These are phyloP conservation scores for Monodelphis domestica DNA, from an alignment of 2,797 vertebrate species.

Conservation along the genomic window DNA sequence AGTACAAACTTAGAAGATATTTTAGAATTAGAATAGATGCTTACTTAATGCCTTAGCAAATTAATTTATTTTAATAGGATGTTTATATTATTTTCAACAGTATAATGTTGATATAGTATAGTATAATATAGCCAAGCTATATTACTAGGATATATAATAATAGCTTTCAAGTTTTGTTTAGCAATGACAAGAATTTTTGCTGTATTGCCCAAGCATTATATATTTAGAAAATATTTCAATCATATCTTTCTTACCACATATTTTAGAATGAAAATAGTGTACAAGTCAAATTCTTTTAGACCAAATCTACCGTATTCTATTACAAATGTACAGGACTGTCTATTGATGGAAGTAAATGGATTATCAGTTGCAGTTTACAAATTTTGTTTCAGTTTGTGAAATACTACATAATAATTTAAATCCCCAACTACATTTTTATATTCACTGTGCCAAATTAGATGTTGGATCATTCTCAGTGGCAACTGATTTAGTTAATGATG, in stretches of 20 bases:
- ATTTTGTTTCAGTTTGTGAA: not conserved
- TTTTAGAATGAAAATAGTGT: not conserved
- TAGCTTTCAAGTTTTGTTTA: not conserved
- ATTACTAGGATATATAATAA: not conserved
- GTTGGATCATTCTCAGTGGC: not conserved
- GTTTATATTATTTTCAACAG: not conserved
- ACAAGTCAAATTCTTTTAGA: not conserved
- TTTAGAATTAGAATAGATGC: not conserved
- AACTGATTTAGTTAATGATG: not conserved
- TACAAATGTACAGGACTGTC: not conserved
- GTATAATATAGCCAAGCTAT: too few relatives aligned
- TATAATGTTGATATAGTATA: too few relatives aligned
- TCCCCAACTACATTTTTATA: not conserved
- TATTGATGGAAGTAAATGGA: not conserved
- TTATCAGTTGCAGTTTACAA: not conserved
- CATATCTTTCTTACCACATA: not conserved
- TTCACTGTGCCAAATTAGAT: not conserved
- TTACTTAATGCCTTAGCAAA: not conserved
- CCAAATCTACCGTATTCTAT: not conserved
- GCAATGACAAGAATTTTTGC: not conserved
- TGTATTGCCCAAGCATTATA: not conserved
- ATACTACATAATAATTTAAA: not conserved
- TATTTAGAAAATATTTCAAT: constrained; percentile 1
- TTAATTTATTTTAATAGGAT: not conserved
- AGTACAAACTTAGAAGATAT: not conserved